A percentile compares a stretch with the other conserved stretches of the same genome.
phyloP scores from a whole-genome alignment of 2,888 invertebrate species.

The Tenthredo scrophulariae region DNA sequence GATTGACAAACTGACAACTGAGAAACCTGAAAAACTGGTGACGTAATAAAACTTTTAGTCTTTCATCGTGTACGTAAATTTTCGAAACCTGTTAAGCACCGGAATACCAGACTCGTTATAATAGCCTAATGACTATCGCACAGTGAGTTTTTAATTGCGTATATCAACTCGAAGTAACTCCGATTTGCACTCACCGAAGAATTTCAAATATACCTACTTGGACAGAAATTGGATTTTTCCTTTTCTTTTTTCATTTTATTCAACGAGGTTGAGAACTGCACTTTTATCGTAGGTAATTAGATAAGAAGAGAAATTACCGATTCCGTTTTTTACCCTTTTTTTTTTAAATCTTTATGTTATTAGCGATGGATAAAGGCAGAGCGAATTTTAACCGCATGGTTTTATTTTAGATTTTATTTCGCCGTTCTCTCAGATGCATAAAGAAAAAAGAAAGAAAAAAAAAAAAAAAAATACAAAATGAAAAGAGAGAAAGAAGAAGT shows the following conservation, averaged over 20 bases:
- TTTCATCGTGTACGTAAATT: not conserved
- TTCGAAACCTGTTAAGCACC: not conserved
- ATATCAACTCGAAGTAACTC: slow-evolving; percentile 27
- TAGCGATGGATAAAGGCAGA: not conserved
- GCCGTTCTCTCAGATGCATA: not conserved
- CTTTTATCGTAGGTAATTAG: slow-evolving; percentile 14
- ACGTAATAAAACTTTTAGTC: not conserved
- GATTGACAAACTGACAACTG: slow-evolving; percentile 42
- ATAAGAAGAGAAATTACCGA: not conserved
- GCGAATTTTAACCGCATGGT: not conserved
- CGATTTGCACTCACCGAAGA: slow-evolving; percentile 7
- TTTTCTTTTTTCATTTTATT: not conserved
- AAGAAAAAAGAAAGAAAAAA: not conserved
- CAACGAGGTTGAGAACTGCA: not conserved
- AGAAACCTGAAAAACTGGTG: slow-evolving; percentile 44
- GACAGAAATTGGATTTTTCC: not conserved
- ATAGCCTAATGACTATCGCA: too few relatives aligned
- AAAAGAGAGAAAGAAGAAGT: not conserved
- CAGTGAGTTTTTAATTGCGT: slow-evolving; percentile 8
- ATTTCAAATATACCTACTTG: not conserved
- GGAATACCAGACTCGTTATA: not conserved
- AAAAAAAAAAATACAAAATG: not conserved
- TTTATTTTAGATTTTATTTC: not conserved
- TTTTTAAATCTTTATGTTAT: not conserved
- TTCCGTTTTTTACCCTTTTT: not conserved